These are phyloP conservation scores for Seriola rivoliana DNA, from an alignment of 2,113 vertebrate species.

Conservation along the genomic window DNA sequence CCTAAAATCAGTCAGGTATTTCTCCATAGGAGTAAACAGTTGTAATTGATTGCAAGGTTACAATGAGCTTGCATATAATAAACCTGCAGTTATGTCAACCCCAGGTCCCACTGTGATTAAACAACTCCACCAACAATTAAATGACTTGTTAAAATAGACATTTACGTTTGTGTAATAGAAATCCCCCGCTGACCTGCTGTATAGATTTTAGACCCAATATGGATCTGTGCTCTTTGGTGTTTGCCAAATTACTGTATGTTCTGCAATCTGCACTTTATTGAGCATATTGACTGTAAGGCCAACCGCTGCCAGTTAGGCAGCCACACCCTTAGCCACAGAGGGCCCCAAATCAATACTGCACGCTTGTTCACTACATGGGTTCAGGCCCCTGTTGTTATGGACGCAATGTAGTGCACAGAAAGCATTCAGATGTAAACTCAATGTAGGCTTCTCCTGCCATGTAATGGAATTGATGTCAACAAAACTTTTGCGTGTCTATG, in stretches of 20 bases:
- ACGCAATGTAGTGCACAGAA: neutral
- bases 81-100: neutral
- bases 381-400: conserved; percentile 30
- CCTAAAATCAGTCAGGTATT: too few species aligned
- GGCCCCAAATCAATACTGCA: conserved; percentile 54
- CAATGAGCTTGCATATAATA: neutral
- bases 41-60: neutral
- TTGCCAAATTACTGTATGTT: conserved; percentile 64
- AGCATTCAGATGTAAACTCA: neutral
- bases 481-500: neutral
- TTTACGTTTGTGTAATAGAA: conserved; percentile 15
- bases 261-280: conserved; percentile 61
- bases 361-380: conserved; percentile 38
- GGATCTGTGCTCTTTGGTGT: conserved; percentile 48
- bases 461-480: conserved; percentile 19
- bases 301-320: conserved; percentile 55
- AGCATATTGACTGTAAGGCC: conserved; percentile 70
- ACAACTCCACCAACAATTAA: conserved; percentile 14
- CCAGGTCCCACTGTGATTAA: conserved; percentile 14
- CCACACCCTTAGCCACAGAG: conserved; percentile 39
- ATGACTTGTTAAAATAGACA: conserved; percentile 11
- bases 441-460: conserved; percentile 3
- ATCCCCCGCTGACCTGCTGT: conserved; percentile 37
- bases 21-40: too few species aligned
- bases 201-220: conserved; percentile 51